Evolutionary conservation across 2,888 invertebrate species (phyloP).

Genomic region (Dicroscelio sp.): DNA sequence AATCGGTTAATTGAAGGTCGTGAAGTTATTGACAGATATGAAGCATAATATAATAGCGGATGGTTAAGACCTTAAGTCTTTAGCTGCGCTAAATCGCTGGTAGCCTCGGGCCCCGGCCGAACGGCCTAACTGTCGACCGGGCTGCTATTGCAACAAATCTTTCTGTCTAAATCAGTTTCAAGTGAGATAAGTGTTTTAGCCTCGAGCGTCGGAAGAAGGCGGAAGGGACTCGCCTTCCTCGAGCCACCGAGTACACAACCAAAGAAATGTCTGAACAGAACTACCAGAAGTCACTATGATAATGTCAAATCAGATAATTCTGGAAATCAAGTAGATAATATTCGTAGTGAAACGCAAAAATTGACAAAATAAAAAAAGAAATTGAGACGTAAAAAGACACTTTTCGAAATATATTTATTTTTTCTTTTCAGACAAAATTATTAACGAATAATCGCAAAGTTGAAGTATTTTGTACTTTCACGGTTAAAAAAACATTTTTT

Average conservation of each 20-base stretch:
- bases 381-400: too few species aligned
- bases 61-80: slow-evolving; percentile 83
- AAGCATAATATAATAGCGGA: slow-evolving; percentile 84
- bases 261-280: background rate
- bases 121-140: slow-evolving; percentile 77
- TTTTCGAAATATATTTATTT: too few species aligned
- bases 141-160: slow-evolving; percentile 90
- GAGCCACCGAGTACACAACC: background rate
- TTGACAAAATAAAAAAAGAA: too few species aligned
- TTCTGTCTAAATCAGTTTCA: slow-evolving; percentile 91
- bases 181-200: slow-evolving; percentile 89
- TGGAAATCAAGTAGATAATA: too few species aligned
- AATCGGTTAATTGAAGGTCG: slow-evolving; percentile 82
- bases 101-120: slow-evolving; percentile 82
- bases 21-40: slow-evolving; percentile 86
- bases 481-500: too few species aligned
- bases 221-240: slow-evolving; percentile 46
- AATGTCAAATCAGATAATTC: too few species aligned
- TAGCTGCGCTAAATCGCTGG: slow-evolving; percentile 78
- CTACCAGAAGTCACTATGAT: background rate
- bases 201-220: slow-evolving; percentile 77
- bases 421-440: too few species aligned
- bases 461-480: too few species aligned
- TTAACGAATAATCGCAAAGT: too few species aligned
- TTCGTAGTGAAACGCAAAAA: too few species aligned